These are phyloP conservation scores for Lutraria rhynchaena DNA, from an alignment of 1,140 invertebrate genomes.

Conservation along the genomic window DNA sequence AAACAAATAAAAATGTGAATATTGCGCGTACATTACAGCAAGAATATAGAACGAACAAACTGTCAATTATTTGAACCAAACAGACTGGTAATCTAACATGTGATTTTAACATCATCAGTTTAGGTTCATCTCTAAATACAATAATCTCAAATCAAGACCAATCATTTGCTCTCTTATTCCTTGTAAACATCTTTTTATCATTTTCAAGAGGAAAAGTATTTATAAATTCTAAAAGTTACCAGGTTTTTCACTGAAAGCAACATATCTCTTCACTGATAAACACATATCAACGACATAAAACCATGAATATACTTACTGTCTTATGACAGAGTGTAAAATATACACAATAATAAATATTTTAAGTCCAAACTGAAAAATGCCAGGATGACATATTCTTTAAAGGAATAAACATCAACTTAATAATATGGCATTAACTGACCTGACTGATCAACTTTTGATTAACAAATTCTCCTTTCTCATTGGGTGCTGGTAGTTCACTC, in stretches of 20 bases:
- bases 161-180: too few relatives aligned
- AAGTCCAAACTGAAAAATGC: not conserved
- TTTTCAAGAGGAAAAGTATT: too few relatives aligned
- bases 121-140: too few relatives aligned
- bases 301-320: not conserved
- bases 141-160: too few relatives aligned
- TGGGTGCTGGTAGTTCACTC: constrained; percentile 67
- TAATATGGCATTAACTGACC: constrained; percentile 27
- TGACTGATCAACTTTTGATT: constrained; percentile 64
- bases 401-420: not conserved
- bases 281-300: not conserved
- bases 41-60: not conserved
- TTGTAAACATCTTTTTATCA: too few relatives aligned
- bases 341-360: not conserved
- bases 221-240: too few relatives aligned
- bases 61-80: not conserved
- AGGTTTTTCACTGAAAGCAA: not conserved
- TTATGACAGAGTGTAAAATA: not conserved
- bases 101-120: too few relatives aligned
- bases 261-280: not conserved
- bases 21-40: not conserved
- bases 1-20: not conserved
- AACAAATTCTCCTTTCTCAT: constrained; percentile 68
- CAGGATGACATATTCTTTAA: not conserved
- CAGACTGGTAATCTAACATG: not conserved